Base-by-base conservation (phyloP, 2,888 invertebrate species). In the Nymphalis urticae region DNA sequence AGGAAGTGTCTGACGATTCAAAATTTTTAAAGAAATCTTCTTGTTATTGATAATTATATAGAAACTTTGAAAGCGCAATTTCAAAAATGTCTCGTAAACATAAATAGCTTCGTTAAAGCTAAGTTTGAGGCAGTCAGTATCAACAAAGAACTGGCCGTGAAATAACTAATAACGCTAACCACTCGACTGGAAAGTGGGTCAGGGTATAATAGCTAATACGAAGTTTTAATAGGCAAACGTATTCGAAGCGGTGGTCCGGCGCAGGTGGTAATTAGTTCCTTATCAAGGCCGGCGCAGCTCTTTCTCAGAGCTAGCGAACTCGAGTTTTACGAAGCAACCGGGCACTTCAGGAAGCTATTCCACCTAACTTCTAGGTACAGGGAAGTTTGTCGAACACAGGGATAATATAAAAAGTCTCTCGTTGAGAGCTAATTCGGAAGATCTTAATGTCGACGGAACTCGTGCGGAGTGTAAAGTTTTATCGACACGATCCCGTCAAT, bases 151-250 rank as follows among this genome's bases (percentile, higher is more conserved):
- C 13, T 56, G 56, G 32, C 32, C 56, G 56, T 32, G 56, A 36
- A 56, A 32, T 56, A 56, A 32, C 56, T 56, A 32, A 56, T 56
- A 56, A 56, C 56, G 56, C 32, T 56, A 56, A 56, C 56, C 56
- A 36, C n/a, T 9, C 56, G 32, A 17, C 32, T 56, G 56, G n/a
- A 32, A 66, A 71, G 50, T 69, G 13, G 69, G 69, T 62, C 63
- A 69, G 59, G 48, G 63, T 58, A 32, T 56, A 66, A 66, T 60
- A 70, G 72, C 63, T 72, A 64, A 69, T 69, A 65, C 66, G 69
- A 73, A 73, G 71, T 73, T 73, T 71, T 70, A 72, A 72, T 70
- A 68, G 70, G 63, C 53, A 54, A 68, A 68, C 63, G 66, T 72
- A 72, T 69, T 71, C 63, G 66, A 70, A 65, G 63, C 68, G 56